Percentiles rank a stretch among this genome's conserved stretches.
phyloP scores from a whole-genome alignment of 2,797 vertebrate genomes.

The Bufotes viridis region DNA sequence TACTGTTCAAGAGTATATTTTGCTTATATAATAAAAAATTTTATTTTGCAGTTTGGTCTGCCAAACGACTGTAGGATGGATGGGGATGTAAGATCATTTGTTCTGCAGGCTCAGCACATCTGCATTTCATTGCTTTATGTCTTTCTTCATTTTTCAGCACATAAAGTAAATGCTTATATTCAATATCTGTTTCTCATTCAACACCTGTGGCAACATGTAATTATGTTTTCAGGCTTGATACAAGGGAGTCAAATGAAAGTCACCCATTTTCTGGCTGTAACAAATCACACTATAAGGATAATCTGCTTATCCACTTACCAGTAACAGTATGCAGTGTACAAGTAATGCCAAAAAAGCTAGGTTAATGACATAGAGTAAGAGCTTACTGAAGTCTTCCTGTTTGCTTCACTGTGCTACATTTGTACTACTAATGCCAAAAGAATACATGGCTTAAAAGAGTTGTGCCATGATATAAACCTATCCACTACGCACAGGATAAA shows the following conservation, averaged over 20 bases:
- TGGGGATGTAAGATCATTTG: not conserved
- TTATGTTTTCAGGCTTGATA: constrained; percentile 15
- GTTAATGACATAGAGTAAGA: not conserved
- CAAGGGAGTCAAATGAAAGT: not conserved
- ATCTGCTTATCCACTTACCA: constrained; percentile 11
- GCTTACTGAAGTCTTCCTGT: not conserved
- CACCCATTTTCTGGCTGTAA: not conserved
- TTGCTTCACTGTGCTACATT: not conserved
- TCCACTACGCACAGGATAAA: no score
- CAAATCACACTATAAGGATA: not conserved
- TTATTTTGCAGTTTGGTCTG: no score
- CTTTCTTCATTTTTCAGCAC: constrained; percentile 18
- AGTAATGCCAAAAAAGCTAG: not conserved
- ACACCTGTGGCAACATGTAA: constrained; percentile 27
- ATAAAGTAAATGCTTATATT: constrained; percentile 4
- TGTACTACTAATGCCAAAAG: not conserved
- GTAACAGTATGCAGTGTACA: not conserved
- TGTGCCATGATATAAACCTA: no score
- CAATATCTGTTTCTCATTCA: constrained; percentile 17
- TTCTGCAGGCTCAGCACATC: not conserved
- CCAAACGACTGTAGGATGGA: not conserved
- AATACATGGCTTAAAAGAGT: no score
- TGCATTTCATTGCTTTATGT: not conserved
- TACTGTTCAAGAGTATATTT: no score
- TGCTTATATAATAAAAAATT: no score